Conservation (phyloP, 2,113 vertebrate species). For the Takifugu bimaculatus region DNA sequence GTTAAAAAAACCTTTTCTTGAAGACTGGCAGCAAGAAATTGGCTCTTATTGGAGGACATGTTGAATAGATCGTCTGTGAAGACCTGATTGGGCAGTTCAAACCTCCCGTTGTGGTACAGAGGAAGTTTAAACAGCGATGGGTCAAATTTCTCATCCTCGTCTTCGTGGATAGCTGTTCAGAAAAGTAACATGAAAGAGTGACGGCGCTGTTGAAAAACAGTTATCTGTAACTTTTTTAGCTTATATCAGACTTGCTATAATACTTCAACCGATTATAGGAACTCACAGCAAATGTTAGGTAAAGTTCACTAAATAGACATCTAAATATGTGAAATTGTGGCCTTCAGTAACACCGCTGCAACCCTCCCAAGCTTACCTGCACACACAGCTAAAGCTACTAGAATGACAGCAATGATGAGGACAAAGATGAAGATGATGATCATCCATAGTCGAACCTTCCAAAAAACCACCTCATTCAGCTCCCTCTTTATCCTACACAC, state of each 20-base stretch:
- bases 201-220: not conserved
- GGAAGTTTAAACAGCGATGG: constrained; percentile 41
- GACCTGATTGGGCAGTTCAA: constrained; percentile 51
- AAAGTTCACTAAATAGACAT: too few species aligned
- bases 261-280: too few species aligned
- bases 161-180: constrained; percentile 45
- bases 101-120: constrained; percentile 62
- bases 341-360: not conserved
- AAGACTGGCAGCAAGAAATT: constrained; percentile 24
- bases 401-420: constrained; percentile 23
- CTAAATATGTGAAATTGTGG: too few species aligned
- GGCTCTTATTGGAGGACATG: constrained; percentile 13
- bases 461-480: constrained; percentile 33
- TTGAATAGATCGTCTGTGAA: constrained; percentile 29
- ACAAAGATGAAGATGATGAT: constrained; percentile 25
- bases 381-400: constrained; percentile 38
- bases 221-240: not conserved
- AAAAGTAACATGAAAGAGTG: not conserved
- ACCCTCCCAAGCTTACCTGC: constrained; percentile 43
- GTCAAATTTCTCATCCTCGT: constrained; percentile 68
- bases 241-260: not conserved
- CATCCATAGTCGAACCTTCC: constrained; percentile 56
- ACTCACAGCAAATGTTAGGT: too few species aligned
- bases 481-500: not conserved
- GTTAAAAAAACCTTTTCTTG: constrained; percentile 47